Evolutionary conservation across 2,797 vertebrate genomes (phyloP).

Genomic region (Scyliorhinus canicula): DNA sequence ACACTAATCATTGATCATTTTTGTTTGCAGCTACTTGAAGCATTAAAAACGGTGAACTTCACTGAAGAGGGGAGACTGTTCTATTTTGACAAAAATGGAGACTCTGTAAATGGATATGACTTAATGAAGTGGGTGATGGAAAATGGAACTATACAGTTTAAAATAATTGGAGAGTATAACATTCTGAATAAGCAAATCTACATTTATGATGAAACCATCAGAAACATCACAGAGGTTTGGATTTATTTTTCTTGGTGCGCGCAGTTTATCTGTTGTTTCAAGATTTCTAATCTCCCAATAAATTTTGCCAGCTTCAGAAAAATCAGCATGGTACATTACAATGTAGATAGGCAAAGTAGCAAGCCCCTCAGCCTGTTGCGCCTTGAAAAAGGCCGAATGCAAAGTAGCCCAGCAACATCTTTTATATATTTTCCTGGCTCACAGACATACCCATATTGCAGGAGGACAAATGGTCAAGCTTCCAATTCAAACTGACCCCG

Average conservation of each 20-base stretch:
- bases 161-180: slow-evolving; percentile 27
- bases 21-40: slow-evolving; percentile 20
- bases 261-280: neutral
- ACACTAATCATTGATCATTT: neutral
- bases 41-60: neutral
- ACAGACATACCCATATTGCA: too few relatives aligned
- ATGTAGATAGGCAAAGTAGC: neutral
- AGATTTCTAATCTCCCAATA: neutral
- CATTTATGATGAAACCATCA: neutral
- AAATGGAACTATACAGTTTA: neutral
- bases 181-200: neutral
- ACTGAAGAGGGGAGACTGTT: neutral
- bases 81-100: slow-evolving; percentile 30
- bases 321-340: neutral
- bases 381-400: neutral
- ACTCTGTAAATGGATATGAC: slow-evolving; percentile 37
- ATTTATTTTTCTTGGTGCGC: neutral
- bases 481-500: neutral
- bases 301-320: neutral
- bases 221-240: neutral
- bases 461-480: neutral
- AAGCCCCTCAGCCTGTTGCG: neutral
- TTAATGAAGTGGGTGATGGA: slow-evolving; percentile 30
- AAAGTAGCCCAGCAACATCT: neutral
- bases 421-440: too few relatives aligned